phyloP scores from a whole-genome alignment of 2,113 vertebrate species.

The Centropus unirufus region DNA sequence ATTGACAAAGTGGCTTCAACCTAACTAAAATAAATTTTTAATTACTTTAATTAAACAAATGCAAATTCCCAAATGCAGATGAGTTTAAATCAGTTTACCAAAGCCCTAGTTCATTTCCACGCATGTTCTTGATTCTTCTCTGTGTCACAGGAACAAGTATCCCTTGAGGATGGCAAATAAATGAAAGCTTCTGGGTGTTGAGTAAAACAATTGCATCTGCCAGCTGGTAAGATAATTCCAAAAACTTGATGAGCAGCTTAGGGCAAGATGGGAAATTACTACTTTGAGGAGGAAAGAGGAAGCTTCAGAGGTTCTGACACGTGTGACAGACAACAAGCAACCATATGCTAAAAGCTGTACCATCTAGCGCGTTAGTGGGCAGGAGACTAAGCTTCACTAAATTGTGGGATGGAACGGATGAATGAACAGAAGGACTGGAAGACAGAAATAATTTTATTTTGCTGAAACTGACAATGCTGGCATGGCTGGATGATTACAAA shows the following conservation, averaged over 20 bases:
- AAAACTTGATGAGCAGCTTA: not conserved
- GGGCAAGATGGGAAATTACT: constrained; percentile 21
- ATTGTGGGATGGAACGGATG: not conserved
- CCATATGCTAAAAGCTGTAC: not conserved
- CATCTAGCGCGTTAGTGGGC: not conserved
- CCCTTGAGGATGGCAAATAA: constrained; percentile 8
- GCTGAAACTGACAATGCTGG: not conserved
- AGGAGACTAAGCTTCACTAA: not conserved
- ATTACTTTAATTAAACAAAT: constrained; percentile 61
- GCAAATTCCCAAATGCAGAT: constrained; percentile 22
- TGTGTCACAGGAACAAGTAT: not conserved
- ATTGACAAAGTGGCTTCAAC: constrained; percentile 32
- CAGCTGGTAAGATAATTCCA: not conserved
- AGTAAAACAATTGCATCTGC: not conserved
- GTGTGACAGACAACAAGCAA: not conserved
- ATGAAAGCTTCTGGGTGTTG: not conserved
- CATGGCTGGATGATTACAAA: not conserved
- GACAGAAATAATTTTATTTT: not conserved
- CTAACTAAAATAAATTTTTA: constrained; percentile 29
- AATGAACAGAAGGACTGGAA: not conserved
- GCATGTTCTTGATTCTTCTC: not conserved
- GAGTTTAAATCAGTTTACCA: constrained; percentile 10
- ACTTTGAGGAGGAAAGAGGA: not conserved
- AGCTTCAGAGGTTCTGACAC: not conserved
- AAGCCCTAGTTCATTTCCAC: not conserved